A percentile compares a stretch with the other conserved stretches of the same genome.
Conservation (phyloP, 2,888 invertebrate species). For the Drosophila imparisetae region DNA sequence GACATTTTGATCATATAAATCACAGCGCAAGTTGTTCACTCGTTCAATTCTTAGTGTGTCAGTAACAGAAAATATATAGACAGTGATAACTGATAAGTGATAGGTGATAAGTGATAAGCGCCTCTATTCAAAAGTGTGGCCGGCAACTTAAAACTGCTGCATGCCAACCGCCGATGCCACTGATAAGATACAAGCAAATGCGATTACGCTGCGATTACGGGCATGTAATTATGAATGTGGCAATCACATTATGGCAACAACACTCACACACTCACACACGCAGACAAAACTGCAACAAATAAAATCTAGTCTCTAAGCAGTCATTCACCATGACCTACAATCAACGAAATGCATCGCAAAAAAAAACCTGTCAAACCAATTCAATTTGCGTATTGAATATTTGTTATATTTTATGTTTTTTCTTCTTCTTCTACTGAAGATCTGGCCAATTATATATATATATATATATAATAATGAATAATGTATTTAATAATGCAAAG, state of each 20-base stretch:
- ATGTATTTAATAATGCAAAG: background rate
- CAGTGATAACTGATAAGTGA: constrained; percentile 3
- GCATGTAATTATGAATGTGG: constrained; percentile 34
- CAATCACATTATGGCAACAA: constrained; percentile 15
- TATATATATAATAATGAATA: background rate
- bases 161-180: constrained; percentile 9
- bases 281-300: constrained; percentile 2
- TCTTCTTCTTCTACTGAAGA: background rate
- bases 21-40: constrained; percentile 13
- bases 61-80: constrained; percentile 9
- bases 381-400: constrained; percentile 4
- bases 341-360: constrained; percentile 32
- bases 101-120: constrained; percentile 26
- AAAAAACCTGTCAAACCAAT: constrained; percentile 33
- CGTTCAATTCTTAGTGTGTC: constrained; percentile 8
- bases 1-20: constrained; percentile 42
- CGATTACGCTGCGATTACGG: constrained; percentile 42
- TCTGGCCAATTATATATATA: background rate
- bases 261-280: background rate
- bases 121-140: constrained; percentile 12
- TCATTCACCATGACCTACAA: constrained; percentile 73
- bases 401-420: background rate
- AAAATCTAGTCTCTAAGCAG: constrained; percentile 35
- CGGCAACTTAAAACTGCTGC: constrained; percentile 32
- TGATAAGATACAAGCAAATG: constrained; percentile 42